Percentiles rank a stretch among this genome's conserved stretches.
Evolutionary conservation across 2,113 vertebrate species (phyloP).

Genomic region (Sporophila hypoxantha): DNA sequence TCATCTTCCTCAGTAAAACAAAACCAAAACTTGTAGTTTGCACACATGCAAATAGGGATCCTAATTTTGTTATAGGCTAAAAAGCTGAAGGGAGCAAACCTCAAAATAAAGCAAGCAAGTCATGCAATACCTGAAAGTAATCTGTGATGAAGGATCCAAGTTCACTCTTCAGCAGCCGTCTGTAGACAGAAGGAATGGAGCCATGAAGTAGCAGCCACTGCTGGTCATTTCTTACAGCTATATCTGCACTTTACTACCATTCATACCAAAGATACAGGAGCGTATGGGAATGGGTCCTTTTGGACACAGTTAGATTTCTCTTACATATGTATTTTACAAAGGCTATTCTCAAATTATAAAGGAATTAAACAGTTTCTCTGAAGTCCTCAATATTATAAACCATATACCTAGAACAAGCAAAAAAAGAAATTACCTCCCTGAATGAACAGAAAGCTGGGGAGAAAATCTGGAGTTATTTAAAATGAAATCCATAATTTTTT

Average conservation of each 20-base stretch:
- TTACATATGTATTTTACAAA: not conserved
- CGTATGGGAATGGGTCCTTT: not conserved
- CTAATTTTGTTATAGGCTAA: not conserved
- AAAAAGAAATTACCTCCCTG: not conserved
- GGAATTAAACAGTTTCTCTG: not conserved
- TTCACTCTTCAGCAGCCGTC: constrained; percentile 89
- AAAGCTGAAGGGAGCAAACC: not conserved
- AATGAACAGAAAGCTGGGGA: not conserved
- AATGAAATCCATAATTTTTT: not conserved
- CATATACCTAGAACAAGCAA: not conserved
- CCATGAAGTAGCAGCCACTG: constrained; percentile 26
- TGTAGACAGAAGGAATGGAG: constrained; percentile 63
- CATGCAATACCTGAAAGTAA: constrained; percentile 85
- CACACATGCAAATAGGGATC: not conserved
- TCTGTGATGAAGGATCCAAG: constrained; percentile 94
- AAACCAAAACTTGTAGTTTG: not conserved
- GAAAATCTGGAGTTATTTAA: not conserved
- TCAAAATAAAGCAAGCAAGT: not conserved
- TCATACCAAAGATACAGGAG: not conserved
- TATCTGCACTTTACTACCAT: not conserved
- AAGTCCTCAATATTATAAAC: not conserved
- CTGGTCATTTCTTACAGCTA: not conserved
- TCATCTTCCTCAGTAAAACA: not conserved
- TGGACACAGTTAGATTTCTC: not conserved
- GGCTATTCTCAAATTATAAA: not conserved